Evolutionary conservation across 2,888 invertebrate genomes (phyloP).

Genomic region (Rhyacophila evoluta): DNA sequence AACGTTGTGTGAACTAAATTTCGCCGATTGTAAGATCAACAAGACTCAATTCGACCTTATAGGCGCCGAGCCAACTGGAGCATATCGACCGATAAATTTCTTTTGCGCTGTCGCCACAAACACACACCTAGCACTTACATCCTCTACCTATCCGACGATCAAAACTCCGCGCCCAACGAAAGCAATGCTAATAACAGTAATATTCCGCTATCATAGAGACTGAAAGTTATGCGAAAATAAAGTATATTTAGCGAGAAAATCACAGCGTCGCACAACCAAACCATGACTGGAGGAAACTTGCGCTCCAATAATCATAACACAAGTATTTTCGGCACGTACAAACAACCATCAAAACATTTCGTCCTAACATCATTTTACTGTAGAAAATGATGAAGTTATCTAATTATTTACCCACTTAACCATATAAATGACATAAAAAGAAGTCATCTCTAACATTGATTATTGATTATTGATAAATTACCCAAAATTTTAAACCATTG

Average conservation of each 20-base stretch:
- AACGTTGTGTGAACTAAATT: neutral
- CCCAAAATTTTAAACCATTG: too few relatives aligned
- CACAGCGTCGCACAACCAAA: neutral
- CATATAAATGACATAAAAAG: too few relatives aligned
- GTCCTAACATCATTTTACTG: too few relatives aligned
- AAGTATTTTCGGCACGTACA: neutral
- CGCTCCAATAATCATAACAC: neutral
- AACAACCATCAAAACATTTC: neutral
- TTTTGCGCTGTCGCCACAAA: conserved; percentile 19
- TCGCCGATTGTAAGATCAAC: conserved; percentile 9
- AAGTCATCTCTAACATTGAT: too few relatives aligned
- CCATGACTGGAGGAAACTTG: neutral
- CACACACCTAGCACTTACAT: neutral
- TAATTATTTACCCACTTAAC: too few relatives aligned
- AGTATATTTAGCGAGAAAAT: neutral
- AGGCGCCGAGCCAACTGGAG: conserved; percentile 32
- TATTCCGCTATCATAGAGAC: neutral
- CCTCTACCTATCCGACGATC: neutral
- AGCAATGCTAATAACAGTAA: conserved; percentile 27
- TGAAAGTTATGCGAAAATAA: conserved; percentile 14
- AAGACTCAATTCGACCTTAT: conserved; percentile 10
- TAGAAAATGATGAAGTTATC: too few relatives aligned
- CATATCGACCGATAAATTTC: conserved; percentile 23
- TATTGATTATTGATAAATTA: too few relatives aligned
- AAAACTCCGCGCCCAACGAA: conserved; percentile 27